These are phyloP conservation scores for Xylocopa sonorina DNA, from an alignment of 1,140 invertebrate species.

Conservation along the genomic window DNA sequence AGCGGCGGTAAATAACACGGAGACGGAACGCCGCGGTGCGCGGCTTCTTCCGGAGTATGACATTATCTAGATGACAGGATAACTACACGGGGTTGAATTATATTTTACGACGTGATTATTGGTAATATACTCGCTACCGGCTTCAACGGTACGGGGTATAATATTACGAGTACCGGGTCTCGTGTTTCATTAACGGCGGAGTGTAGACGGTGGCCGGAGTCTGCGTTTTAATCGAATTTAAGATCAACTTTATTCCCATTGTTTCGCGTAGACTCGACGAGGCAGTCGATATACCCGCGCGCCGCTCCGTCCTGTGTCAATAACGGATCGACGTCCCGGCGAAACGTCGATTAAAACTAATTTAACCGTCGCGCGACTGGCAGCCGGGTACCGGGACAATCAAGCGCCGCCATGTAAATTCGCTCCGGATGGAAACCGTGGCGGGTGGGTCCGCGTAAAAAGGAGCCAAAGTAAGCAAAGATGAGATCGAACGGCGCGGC, in stretches of 20 bases:
- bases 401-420: conserved; percentile 24
- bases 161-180: too few species aligned
- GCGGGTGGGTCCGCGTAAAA: background rate
- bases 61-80: background rate
- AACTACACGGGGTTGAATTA: background rate
- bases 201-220: background rate
- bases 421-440: background rate
- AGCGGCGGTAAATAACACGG: background rate
- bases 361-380: conserved; percentile 22
- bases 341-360: conserved; percentile 29
- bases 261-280: background rate
- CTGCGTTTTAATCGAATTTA: background rate
- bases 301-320: background rate
- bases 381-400: conserved; percentile 16
- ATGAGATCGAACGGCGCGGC: conserved; percentile 32
- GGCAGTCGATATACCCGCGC: background rate
- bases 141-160: background rate
- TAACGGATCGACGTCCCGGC: conserved; percentile 16
- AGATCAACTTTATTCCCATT: conserved; percentile 21
- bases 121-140: background rate
- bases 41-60: background rate
- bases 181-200: background rate
- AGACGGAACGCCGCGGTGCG: background rate
- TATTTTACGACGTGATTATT: background rate
- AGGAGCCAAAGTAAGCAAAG: conserved; percentile 34